Evolutionary conservation across 1,140 invertebrate genomes (phyloP), one percentile per base, ranked within the genome.

Genomic region (Eriosoma lanigerum): DNA sequence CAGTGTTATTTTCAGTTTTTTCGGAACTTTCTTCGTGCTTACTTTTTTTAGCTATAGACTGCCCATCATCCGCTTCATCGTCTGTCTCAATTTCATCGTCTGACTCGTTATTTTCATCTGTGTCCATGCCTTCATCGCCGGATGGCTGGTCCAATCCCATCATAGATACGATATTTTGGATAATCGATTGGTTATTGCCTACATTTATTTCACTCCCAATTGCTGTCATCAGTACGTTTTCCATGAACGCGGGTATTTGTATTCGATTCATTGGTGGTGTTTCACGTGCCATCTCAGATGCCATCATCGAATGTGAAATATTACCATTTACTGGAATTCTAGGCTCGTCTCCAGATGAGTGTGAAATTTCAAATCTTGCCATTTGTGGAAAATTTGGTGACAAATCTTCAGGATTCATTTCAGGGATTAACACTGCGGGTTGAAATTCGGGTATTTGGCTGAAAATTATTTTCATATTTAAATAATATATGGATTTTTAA

Each of bases 381-480:
- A n/a, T n/a, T n/a, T n/a, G 32, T 38, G 32, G 32, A 38, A 38
- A 4, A 38, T 38, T 8, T 38, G 32, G 32, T 4, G 32, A 1
- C 44, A 48, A 17, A 3, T 58, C 21, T 3, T 26, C 56, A 0
- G 21, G 21, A n/a, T 48, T 12, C 44, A 46, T 26, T 1, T 29
- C 66, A 2, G 44, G 2, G 10, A 50, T 19, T 9, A 17, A 15
- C 24, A 24, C 24, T 8, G 44, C 21, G 44, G 66, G 5, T 19
- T 50, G 21, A 3, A 70, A 70, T 50, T 70, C 46, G 2, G 66
- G 66, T 50, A 70, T 70, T 70, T 29, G 21, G 46, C 66, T 70
- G 21, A 9, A 50, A 17, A 70, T 38, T 38, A 38, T 4, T 38
- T n/a, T n/a, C n/a, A n/a, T n/a, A n/a, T n/a, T n/a, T 38, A 38